A percentile compares a stretch with the other conserved stretches of the same genome.
Conservation (phyloP, 2,113 vertebrate genomes). For the Osmerus mordax region DNA sequence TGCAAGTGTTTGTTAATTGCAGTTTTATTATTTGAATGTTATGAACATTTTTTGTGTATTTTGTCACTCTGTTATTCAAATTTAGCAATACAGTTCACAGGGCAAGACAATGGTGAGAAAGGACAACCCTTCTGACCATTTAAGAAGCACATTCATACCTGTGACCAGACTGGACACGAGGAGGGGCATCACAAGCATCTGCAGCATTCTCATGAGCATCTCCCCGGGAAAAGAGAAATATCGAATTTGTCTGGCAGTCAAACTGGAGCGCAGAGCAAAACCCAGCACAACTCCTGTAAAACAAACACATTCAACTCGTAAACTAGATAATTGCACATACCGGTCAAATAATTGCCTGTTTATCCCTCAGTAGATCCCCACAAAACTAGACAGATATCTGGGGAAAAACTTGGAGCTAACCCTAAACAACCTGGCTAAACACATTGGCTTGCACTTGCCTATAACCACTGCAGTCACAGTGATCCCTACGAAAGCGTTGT, state of each 20-base stretch:
- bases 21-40: too few relatives aligned
- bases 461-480: background rate
- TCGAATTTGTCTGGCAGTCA: conserved; percentile 40
- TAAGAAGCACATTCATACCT: conserved; percentile 27
- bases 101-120: too few relatives aligned
- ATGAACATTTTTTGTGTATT: background rate
- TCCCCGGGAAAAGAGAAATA: conserved; percentile 82
- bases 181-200: conserved; percentile 80
- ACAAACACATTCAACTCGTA: background rate
- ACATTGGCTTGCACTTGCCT: background rate
- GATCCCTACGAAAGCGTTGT: background rate
- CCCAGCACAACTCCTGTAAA: background rate
- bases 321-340: too few relatives aligned
- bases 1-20: too few relatives aligned
- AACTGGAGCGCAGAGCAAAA: background rate
- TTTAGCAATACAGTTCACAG: background rate
- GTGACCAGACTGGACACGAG: conserved; percentile 76
- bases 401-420: background rate
- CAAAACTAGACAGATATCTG: background rate
- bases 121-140: background rate
- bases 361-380: background rate
- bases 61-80: background rate
- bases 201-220: conserved; percentile 81
- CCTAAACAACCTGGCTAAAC: background rate
- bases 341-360: background rate